Evolutionary conservation across 2,888 invertebrate species (phyloP).

Genomic region (Lycia hirtaria): DNA sequence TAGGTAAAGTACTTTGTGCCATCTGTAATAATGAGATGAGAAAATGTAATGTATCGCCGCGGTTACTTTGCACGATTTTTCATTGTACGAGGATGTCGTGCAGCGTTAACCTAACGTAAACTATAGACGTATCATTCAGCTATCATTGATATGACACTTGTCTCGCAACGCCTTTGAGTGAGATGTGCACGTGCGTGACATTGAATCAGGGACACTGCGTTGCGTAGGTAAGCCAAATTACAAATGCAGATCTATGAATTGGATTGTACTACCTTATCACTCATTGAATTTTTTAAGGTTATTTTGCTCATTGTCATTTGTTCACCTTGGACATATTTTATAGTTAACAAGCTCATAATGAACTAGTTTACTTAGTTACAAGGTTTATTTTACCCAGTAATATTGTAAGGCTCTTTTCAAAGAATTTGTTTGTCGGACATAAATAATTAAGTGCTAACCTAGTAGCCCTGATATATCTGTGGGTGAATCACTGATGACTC

Average conservation of each 20-base stretch:
- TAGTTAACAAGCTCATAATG: background rate
- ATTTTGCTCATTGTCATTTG: background rate
- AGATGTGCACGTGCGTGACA: slow-evolving; percentile 68
- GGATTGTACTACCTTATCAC: slow-evolving; percentile 1
- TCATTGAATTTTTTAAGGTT: slow-evolving; percentile 7
- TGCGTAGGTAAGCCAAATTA: slow-evolving; percentile 39
- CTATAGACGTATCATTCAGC: slow-evolving; percentile 41
- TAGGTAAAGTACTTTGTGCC: background rate
- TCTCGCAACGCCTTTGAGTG: slow-evolving; percentile 41
- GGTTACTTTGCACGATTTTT: slow-evolving; percentile 26
- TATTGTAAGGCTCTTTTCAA: background rate
- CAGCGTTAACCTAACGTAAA: slow-evolving; percentile 43
- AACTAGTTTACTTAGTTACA: background rate
- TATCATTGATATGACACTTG: slow-evolving; percentile 45
- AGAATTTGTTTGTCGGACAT: background rate
- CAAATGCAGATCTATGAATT: slow-evolving; percentile 16
- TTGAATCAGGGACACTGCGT: slow-evolving; percentile 57
- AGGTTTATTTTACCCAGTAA: background rate
- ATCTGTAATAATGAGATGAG: slow-evolving; percentile 10
- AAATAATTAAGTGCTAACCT: background rate
- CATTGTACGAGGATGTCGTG: slow-evolving; percentile 21
- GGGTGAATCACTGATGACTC: slow-evolving; percentile 23
- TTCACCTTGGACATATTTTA: background rate
- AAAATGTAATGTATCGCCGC: slow-evolving; percentile 3
- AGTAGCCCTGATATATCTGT: slow-evolving; percentile 2